Percentiles rank a stretch among this genome's conserved stretches.
Conservation (phyloP, 2,888 invertebrate genomes). For the Horisme vitalbata region DNA sequence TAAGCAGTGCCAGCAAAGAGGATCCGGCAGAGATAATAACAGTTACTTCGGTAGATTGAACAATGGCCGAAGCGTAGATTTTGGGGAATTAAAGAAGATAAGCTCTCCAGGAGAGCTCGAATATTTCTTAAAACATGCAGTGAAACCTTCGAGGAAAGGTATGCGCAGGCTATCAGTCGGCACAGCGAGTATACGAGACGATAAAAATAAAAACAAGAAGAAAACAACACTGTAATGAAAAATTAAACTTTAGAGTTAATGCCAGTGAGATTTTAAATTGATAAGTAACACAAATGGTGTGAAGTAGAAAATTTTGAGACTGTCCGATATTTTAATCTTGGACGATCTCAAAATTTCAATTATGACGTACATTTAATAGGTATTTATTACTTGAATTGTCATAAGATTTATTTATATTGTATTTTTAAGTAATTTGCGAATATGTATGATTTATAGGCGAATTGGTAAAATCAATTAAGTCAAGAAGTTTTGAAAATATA, state of each 20-base stretch:
- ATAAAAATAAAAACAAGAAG: constrained; percentile 43
- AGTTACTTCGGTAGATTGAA: constrained; percentile 63
- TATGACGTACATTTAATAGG: constrained; percentile 41
- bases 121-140: constrained; percentile 64
- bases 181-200: constrained; percentile 39
- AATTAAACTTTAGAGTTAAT: constrained; percentile 24
- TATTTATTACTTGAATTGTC: constrained; percentile 35
- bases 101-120: constrained; percentile 64
- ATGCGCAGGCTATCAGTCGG: constrained; percentile 58
- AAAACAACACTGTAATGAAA: constrained; percentile 32
- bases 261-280: constrained; percentile 31
- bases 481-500: constrained; percentile 14
- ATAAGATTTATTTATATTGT: constrained; percentile 36
- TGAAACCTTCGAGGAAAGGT: constrained; percentile 63
- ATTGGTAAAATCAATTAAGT: constrained; percentile 7
- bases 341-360: constrained; percentile 71
- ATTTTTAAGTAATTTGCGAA: constrained; percentile 28
- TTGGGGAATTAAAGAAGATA: constrained; percentile 69
- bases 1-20: constrained; percentile 72
- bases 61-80: constrained; percentile 59
- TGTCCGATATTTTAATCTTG: constrained; percentile 73
- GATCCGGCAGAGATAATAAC: constrained; percentile 55
- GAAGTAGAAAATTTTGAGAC: constrained; percentile 58
- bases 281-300: constrained; percentile 16
- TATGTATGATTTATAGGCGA: constrained; percentile 20